These are phyloP conservation scores for Tauraco erythrolophus DNA, from an alignment of 2,113 vertebrate species.

Conservation along the genomic window DNA sequence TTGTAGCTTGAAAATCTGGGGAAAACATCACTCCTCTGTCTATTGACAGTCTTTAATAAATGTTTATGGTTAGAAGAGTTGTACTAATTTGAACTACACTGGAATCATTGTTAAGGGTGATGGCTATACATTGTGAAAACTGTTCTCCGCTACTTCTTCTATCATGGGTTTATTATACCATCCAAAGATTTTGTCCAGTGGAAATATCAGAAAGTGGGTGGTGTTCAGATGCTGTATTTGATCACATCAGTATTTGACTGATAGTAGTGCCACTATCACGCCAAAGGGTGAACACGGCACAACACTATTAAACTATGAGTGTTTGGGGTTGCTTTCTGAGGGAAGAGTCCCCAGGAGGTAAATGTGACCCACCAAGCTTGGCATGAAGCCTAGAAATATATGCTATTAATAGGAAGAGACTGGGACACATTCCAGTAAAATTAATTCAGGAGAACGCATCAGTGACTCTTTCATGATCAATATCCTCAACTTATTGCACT, in stretches of 20 bases:
- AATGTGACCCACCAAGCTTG: not conserved
- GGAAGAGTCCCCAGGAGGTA: not conserved
- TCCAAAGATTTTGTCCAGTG: not conserved
- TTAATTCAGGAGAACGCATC: not conserved
- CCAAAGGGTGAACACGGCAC: not conserved
- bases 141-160: not conserved
- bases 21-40: not conserved
- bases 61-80: not conserved
- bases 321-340: not conserved
- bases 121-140: not conserved
- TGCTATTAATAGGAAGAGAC: not conserved
- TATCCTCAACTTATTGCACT: not conserved
- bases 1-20: not conserved
- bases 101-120: not conserved
- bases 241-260: not conserved
- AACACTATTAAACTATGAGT: accelerated
- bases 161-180: not conserved
- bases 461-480: not conserved
- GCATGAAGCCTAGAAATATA: not conserved
- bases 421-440: not conserved
- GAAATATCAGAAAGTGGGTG: not conserved
- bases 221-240: not conserved
- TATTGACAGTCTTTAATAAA: not conserved
- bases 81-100: not conserved
- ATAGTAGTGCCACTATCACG: not conserved